Base-by-base conservation (phyloP, 2,888 invertebrate species). In the Entomobrya proxima region DNA sequence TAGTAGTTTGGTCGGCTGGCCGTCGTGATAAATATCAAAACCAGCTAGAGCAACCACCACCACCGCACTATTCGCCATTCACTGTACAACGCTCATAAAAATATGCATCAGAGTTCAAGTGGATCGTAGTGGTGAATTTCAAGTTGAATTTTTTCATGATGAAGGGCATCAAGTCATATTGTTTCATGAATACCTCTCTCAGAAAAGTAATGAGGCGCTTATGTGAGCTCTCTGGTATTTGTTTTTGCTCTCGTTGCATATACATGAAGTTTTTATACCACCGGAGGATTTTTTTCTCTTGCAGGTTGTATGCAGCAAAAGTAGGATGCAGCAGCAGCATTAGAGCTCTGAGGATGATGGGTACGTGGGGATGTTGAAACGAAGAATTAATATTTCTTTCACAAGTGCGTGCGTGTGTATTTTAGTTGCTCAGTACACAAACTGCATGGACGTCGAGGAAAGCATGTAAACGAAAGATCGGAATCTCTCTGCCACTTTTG, bases 251-350 rank as follows among this genome's bases (percentile, higher is more conserved):
- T 44, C 30, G 11, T 15, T 47, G 37, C 40, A 44, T 69, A 9
- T 58, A 37, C 40, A 40, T 47, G n/a, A 15, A 47, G 13, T 47
- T 47, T 5, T 67, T 37, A 32, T 64, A 21, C 32, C 32, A 27
- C 78, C 50, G 47, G 61, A 67, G 77, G 58, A 77, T 27, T 58
- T 64, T 67, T 67, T 67, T 37, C n/a, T n/a, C n/a, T 18, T 67
- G 35, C 37, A n/a, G 24, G 15, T 7, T 37, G 67, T 35, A 78
- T 47, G 50, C 67, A 69, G 40, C 30, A 67, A 67, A 67, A 40
- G 40, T 35, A 24, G 9, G 35, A 18, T n/a, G n/a, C n/a, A n/a
- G n/a, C n/a, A n/a, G n/a, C n/a, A n/a, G n/a, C n/a, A n/a, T n/a
- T n/a, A n/a, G n/a, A n/a, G n/a, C n/a, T n/a, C n/a, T n/a, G n/a